phyloP scores from a whole-genome alignment of 2,113 vertebrate genomes.

The Percina caprodes region DNA sequence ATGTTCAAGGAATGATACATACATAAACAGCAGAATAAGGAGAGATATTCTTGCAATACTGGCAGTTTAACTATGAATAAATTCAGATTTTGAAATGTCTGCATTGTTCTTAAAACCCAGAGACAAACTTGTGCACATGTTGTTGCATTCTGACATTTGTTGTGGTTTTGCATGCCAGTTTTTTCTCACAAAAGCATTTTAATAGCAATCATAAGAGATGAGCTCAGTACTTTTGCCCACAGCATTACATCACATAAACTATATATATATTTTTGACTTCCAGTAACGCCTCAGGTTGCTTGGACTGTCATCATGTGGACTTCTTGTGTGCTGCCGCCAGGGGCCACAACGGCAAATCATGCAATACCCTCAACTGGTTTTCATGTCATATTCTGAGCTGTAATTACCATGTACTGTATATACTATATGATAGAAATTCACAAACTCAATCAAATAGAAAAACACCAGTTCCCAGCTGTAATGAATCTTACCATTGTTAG shows the following conservation, averaged over 20 bases:
- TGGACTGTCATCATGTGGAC: conserved; percentile 16
- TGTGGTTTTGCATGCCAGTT: not conserved
- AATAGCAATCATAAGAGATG: not conserved
- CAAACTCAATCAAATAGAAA: conserved; percentile 2
- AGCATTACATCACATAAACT: not conserved
- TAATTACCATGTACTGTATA: not conserved
- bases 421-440: not conserved
- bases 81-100: not conserved
- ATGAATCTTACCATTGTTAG: conserved; percentile 85
- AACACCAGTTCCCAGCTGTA: not conserved
- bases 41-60: conserved; percentile 2
- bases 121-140: not conserved
- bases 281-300: not conserved
- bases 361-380: not conserved
- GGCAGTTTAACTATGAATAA: conserved; percentile 25
- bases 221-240: not conserved
- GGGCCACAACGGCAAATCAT: not conserved
- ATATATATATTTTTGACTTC: not conserved
- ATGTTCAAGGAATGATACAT: not conserved
- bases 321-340: not conserved
- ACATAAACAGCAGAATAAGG: not conserved
- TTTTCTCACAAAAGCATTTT: not conserved
- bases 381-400: not conserved
- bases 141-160: not conserved
- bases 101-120: not conserved